A percentile compares a stretch with the other conserved stretches of the same genome.
Evolutionary conservation across 2,113 vertebrate genomes (phyloP).

Genomic region (Potamarius usumacintae): DNA sequence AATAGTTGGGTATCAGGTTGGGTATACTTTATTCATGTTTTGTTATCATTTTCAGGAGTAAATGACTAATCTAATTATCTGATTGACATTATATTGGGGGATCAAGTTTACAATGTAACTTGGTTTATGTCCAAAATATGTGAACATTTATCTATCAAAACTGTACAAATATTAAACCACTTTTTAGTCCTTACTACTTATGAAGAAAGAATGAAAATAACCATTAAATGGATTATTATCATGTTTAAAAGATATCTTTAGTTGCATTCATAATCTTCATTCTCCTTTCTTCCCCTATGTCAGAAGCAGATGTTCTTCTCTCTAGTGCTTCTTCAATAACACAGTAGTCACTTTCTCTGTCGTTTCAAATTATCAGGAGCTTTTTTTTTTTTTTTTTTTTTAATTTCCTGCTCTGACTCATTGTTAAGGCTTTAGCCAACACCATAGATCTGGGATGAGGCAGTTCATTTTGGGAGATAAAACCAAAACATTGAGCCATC

Average conservation of each 20-base stretch:
- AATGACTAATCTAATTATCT: not conserved
- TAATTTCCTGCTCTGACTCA: slow-evolving; percentile 38
- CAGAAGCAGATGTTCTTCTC: slow-evolving; percentile 8
- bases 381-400: slow-evolving; percentile 47
- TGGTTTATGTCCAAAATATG: not conserved
- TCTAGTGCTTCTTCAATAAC: slow-evolving; percentile 32
- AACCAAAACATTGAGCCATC: not conserved
- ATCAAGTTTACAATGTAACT: not conserved
- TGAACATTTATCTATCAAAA: not conserved
- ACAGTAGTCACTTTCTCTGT: slow-evolving; percentile 6
- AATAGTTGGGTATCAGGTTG: not conserved
- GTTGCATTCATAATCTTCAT: not conserved
- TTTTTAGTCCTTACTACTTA: not conserved
- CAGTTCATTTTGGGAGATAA: slow-evolving; percentile 35
- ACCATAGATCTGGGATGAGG: not conserved
- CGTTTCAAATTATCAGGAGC: slow-evolving; percentile 15
- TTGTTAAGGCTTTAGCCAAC: not conserved
- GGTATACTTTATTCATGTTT: not conserved
- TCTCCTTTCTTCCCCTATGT: not conserved
- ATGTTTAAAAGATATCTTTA: not conserved
- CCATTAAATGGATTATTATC: not conserved
- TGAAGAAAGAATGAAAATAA: not conserved
- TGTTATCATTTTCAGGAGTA: not conserved
- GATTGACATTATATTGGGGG: not conserved
- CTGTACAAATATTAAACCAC: not conserved